Evolutionary conservation across 2,797 vertebrate species (phyloP), one percentile per base, ranked within the genome.

Genomic region (Chelmon rostratus): DNA sequence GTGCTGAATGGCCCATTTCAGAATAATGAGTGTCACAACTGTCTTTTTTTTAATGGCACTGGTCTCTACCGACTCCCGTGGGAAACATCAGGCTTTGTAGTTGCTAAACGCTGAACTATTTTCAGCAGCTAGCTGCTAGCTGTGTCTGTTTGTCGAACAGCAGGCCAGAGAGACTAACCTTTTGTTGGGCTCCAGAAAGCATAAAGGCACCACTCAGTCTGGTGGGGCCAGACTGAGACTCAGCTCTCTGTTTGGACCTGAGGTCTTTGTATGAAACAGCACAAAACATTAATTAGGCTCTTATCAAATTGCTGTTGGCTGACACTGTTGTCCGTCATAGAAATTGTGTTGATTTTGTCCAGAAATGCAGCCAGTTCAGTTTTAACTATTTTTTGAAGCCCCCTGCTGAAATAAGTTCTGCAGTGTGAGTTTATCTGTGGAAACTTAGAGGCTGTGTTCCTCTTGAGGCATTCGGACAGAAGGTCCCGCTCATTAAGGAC

Each of bases 401-500:
- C 2, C 28, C 28, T 23, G 3, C 42, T 15, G 31, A 23, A 49
- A 23, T 49, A n/a, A n/a, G n/a, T n/a, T n/a, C n/a, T n/a, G n/a
- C n/a, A n/a, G n/a, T n/a, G n/a, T 33, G 44, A 33, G 44, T 23
- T 21, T 38, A 38, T 52, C 15, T 66, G 44, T 37, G 31, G 5
- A 37, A 66, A 52, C 47, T 37, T 8, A 38, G 23, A 68, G 37
- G 52, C 50, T 56, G 37, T 28, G 11, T 18, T 28, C 37, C 37
- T 68, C 52, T 66, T 3, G 25, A 33, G 67, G 67, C 38, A 40
- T 40, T 25, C 35, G 28, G 8, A 53, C 16, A 19, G 35, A 54
- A 54, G 21, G 70, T 35, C 18, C 40, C 18, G n/a, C 63, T 62
- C 49, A 46, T 79, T 79, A 73, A 79, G 31, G 62, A 38, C 63